Conservation (phyloP, 2,797 vertebrate species). For the Pangasius sanitwongsei region DNA sequence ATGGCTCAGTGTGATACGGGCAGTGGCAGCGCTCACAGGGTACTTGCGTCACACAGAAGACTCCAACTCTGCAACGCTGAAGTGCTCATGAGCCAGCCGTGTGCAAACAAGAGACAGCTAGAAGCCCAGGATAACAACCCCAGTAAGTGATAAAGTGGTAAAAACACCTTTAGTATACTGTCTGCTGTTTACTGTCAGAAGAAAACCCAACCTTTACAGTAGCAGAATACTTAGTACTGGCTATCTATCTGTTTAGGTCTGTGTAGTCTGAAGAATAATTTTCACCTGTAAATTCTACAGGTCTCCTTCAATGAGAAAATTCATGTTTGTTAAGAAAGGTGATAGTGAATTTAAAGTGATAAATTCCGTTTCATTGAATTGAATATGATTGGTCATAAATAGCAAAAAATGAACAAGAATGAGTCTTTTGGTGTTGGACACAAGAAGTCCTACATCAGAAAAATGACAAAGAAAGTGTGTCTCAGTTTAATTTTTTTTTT, state of each 20-base stretch:
- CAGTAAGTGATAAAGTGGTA: not conserved
- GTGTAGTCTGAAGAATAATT: not conserved
- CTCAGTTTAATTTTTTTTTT: not conserved
- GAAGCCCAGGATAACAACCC: not conserved
- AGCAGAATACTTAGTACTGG: not conserved
- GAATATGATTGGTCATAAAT: not conserved
- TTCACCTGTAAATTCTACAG: not conserved
- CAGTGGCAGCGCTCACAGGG: slow-evolving; percentile 58
- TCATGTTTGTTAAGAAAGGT: not conserved
- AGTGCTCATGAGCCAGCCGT: slow-evolving; percentile 11
- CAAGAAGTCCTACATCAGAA: not conserved
- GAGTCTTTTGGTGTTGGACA: not conserved
- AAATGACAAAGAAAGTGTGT: not conserved
- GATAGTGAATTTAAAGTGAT: not conserved
- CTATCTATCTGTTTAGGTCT: not conserved
- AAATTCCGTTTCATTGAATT: not conserved
- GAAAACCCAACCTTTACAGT: not conserved
- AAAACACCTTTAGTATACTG: not conserved
- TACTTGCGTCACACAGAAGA: slow-evolving; percentile 50
- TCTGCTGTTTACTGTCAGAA: not conserved
- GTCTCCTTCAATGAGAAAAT: not conserved
- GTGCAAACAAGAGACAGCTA: not conserved
- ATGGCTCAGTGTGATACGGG: slow-evolving; percentile 54
- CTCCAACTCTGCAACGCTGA: not conserved
- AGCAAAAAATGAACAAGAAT: not conserved